phyloP scores from a whole-genome alignment of 2,888 invertebrate species.

The Diplazon laetatorius region DNA sequence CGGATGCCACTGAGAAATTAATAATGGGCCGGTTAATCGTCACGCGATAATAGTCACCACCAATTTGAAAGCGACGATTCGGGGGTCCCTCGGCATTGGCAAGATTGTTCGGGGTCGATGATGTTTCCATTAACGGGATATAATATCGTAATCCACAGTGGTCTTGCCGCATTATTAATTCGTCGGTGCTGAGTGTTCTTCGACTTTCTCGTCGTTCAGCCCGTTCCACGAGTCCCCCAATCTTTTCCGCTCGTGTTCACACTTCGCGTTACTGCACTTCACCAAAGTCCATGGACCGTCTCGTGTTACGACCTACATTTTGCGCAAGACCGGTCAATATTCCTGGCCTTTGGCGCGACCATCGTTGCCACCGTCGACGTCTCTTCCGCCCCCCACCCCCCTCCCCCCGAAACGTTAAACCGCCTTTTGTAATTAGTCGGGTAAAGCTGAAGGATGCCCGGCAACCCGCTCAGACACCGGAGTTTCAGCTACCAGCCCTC shows the following conservation, averaged over 20 bases:
- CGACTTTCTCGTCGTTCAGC: neutral
- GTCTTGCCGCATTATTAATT: no score
- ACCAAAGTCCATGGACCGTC: conserved; percentile 61
- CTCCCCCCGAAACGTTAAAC: conserved; percentile 60
- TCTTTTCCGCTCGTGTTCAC: conserved; percentile 30
- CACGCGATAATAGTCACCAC: no score
- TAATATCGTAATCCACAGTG: no score
- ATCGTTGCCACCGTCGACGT: conserved; percentile 39
- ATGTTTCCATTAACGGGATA: no score
- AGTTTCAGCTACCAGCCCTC: conserved; percentile 16
- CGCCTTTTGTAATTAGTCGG: conserved; percentile 63
- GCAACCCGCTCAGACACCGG: conserved; percentile 29
- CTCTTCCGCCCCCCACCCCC: conserved; percentile 13
- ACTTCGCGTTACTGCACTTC: conserved; percentile 52
- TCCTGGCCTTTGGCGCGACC: conserved; percentile 47
- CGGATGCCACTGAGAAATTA: no score
- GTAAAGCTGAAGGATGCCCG: conserved; percentile 61
- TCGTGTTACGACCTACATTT: conserved; percentile 62
- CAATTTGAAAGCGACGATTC: no score
- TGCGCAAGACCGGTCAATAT: conserved; percentile 62
- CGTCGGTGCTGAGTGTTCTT: conserved; percentile 10
- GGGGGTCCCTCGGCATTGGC: no score
- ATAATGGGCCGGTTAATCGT: no score
- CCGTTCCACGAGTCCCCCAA: conserved; percentile 16
- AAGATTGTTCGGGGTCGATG: no score